Conservation (phyloP, 1,140 invertebrate genomes). For the Dendroctonus valens region DNA sequence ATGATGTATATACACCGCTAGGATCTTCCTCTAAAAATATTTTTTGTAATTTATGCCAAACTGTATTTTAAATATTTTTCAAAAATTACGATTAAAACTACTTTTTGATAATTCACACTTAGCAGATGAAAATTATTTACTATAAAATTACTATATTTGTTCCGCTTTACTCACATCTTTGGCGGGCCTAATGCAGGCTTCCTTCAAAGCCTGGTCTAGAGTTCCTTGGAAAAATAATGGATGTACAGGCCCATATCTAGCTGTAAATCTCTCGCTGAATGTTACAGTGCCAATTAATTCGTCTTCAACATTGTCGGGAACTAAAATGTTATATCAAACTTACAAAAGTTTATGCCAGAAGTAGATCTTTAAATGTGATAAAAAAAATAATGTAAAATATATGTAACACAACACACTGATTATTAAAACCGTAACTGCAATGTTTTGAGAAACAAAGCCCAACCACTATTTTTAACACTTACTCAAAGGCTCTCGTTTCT, state of each 20-base stretch:
- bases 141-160: too few species aligned
- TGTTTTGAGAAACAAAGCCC: neutral
- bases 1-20: slow-evolving; percentile 93
- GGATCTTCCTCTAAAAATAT: slow-evolving; percentile 79
- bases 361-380: neutral
- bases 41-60: slow-evolving; percentile 3
- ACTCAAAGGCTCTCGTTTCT: slow-evolving; percentile 76
- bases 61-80: neutral
- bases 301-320: slow-evolving; percentile 82
- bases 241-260: slow-evolving; percentile 77
- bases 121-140: too few species aligned
- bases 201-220: slow-evolving; percentile 83
- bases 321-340: slow-evolving; percentile 53
- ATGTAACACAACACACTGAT: too few species aligned
- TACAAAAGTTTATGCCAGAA: neutral
- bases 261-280: slow-evolving; percentile 81
- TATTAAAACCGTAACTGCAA: neutral
- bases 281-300: slow-evolving; percentile 82
- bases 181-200: slow-evolving; percentile 81
- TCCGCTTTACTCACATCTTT: slow-evolving; percentile 69
- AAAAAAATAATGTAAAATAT: too few species aligned
- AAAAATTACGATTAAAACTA: too few species aligned
- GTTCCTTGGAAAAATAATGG: slow-evolving; percentile 89
- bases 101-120: too few species aligned
- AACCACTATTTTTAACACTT: slow-evolving; percentile 47